Evolutionary conservation across 2,888 invertebrate species (phyloP).

Genomic region (Stenoptilia bipunctidactyla): DNA sequence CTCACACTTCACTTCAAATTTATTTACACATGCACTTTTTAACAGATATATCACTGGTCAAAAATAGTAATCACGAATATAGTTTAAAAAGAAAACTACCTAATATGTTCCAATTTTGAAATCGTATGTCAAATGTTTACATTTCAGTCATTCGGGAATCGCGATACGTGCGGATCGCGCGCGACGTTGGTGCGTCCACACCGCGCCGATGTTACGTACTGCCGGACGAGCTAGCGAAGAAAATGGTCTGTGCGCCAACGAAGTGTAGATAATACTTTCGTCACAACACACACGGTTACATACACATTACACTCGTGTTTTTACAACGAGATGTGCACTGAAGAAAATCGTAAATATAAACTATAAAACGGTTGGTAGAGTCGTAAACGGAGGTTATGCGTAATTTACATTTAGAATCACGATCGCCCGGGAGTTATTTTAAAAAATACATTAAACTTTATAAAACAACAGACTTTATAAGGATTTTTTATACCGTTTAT

Average conservation of each 20-base stretch:
- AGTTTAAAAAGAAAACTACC: constrained; percentile 7
- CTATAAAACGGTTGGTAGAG: not conserved
- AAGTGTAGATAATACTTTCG: constrained; percentile 50
- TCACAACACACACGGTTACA: constrained; percentile 21
- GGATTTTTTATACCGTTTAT: no score
- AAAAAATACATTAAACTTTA: not conserved
- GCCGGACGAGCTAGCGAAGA: constrained; percentile 17
- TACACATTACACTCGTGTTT: constrained; percentile 14
- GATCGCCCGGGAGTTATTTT: not conserved
- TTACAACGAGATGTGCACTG: constrained; percentile 5
- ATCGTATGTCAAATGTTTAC: constrained; percentile 34
- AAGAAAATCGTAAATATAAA: not conserved
- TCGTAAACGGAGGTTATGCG: not conserved
- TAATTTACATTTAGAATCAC: not conserved
- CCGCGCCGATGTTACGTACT: constrained; percentile 26
- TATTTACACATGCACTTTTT: not conserved
- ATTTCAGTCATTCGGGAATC: constrained; percentile 23
- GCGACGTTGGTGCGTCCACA: constrained; percentile 21
- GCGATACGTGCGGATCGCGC: constrained; percentile 2
- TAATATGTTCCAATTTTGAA: constrained; percentile 16
- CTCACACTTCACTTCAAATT: constrained; percentile 16
- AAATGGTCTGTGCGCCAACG: constrained; percentile 15
- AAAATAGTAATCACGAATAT: not conserved
- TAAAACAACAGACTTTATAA: no score
- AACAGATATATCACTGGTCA: constrained; percentile 9